Percentiles rank a stretch among this genome's conserved stretches.
phyloP scores from a whole-genome alignment of 2,797 vertebrate species.

The Graptemys geographica region DNA sequence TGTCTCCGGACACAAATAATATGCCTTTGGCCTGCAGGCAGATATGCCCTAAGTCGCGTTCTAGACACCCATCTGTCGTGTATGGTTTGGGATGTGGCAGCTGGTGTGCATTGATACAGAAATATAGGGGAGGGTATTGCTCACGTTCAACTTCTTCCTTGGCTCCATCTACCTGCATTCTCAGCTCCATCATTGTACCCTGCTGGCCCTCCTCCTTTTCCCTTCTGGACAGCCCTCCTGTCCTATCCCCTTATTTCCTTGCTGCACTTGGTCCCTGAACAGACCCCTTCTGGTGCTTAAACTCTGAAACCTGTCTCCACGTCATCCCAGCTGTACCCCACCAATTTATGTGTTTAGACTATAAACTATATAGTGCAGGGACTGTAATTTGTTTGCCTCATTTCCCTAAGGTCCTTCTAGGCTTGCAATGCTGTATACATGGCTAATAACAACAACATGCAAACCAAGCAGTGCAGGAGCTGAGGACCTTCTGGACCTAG shows the following conservation, averaged over 20 bases:
- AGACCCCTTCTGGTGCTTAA: not conserved
- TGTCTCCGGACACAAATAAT: not conserved
- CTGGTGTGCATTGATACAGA: not conserved
- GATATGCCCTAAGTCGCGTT: not conserved
- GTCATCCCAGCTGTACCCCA: not conserved
- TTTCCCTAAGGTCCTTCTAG: not conserved
- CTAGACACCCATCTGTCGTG: not conserved
- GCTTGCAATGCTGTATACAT: not conserved
- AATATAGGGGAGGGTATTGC: not conserved
- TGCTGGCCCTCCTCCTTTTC: not conserved
- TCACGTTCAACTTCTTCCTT: not conserved
- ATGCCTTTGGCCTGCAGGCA: not conserved
- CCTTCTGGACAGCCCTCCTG: not conserved
- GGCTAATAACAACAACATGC: not conserved
- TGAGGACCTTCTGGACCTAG: not conserved
- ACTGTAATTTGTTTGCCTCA: not conserved
- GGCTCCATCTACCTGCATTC: not conserved
- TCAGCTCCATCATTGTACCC: not conserved
- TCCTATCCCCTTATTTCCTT: not conserved
- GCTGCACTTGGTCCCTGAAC: not conserved
- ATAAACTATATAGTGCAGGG: not conserved
- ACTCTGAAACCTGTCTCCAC: not conserved
- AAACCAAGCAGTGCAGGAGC: not conserved
- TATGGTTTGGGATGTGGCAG: not conserved
- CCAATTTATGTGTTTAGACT: not conserved